Evolutionary conservation across 1,140 invertebrate species (phyloP).

Genomic region (Camponotus floridanus): DNA sequence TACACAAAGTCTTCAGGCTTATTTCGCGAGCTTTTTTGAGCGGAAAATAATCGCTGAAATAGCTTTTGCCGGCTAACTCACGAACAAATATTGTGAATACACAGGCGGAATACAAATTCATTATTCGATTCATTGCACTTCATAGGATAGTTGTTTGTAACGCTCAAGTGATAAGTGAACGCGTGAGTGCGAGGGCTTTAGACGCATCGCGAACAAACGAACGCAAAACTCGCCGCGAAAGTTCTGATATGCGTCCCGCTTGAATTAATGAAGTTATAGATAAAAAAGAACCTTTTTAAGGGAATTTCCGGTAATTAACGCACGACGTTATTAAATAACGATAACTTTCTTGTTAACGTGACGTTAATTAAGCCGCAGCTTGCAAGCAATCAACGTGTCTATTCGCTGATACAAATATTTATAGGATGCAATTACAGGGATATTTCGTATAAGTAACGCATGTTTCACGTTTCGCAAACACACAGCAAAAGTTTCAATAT

Average conservation of each 20-base stretch:
- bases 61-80: slow-evolving; percentile 72
- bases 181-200: slow-evolving; percentile 30
- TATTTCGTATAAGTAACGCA: slow-evolving; percentile 2
- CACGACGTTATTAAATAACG: slow-evolving; percentile 38
- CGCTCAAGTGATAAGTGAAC: slow-evolving; percentile 55
- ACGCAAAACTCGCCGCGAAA: slow-evolving; percentile 45
- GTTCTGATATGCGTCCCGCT: slow-evolving; percentile 28
- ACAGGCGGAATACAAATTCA: slow-evolving; percentile 70
- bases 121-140: slow-evolving; percentile 74
- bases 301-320: slow-evolving; percentile 40
- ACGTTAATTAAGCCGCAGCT: slow-evolving; percentile 47
- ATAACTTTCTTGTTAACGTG: slow-evolving; percentile 52
- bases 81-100: slow-evolving; percentile 73
- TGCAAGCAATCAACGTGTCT: slow-evolving; percentile 12
- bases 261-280: slow-evolving; percentile 67
- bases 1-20: slow-evolving; percentile 62
- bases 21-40: slow-evolving; percentile 73
- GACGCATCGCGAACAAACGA: slow-evolving; percentile 43
- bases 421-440: neutral
- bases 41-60: slow-evolving; percentile 75
- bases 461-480: neutral
- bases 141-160: slow-evolving; percentile 72
- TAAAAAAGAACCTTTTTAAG: slow-evolving; percentile 53
- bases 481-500: no score
- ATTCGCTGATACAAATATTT: slow-evolving; percentile 27